Percentiles rank a stretch among this genome's conserved stretches.
phyloP scores from a whole-genome alignment of 2,888 invertebrate genomes.

The Phengaris alcon region DNA sequence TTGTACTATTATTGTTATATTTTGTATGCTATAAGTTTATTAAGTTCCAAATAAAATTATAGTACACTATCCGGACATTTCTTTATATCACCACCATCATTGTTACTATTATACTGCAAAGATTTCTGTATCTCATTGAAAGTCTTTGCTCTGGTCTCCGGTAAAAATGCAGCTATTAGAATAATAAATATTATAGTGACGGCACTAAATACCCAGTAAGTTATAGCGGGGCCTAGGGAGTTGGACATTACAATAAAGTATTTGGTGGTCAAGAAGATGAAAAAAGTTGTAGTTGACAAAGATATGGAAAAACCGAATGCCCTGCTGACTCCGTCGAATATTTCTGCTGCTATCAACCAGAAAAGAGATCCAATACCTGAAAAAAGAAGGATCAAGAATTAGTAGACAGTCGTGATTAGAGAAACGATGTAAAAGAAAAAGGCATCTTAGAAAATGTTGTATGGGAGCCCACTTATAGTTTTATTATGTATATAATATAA shows the following conservation, averaged over 20 bases:
- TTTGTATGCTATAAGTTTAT: no score
- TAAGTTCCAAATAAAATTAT: not conserved
- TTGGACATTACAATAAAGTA: conserved; percentile 48
- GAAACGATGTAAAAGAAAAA: no score
- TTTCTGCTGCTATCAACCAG: conserved; percentile 52
- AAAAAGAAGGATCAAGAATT: conserved; percentile 33
- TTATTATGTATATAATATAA: no score
- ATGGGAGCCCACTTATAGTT: no score
- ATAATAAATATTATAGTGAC: conserved; percentile 44
- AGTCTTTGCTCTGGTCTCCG: conserved; percentile 61
- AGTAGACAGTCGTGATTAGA: no score
- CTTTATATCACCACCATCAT: not conserved
- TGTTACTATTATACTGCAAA: conserved; percentile 35
- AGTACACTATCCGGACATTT: not conserved
- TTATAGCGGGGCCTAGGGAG: conserved; percentile 48
- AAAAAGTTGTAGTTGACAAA: conserved; percentile 37
- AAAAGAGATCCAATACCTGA: conserved; percentile 55
- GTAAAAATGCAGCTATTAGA: conserved; percentile 49
- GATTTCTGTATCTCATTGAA: conserved; percentile 55
- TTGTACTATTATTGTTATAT: no score
- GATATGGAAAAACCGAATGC: conserved; percentile 48
- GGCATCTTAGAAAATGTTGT: no score
- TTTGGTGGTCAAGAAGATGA: conserved; percentile 48
- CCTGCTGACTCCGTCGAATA: conserved; percentile 53
- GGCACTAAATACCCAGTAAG: conserved; percentile 50